Evolutionary conservation across 2,888 invertebrate species (phyloP), one percentile per base, ranked within the genome.

Genomic region (Folsomia candida): DNA sequence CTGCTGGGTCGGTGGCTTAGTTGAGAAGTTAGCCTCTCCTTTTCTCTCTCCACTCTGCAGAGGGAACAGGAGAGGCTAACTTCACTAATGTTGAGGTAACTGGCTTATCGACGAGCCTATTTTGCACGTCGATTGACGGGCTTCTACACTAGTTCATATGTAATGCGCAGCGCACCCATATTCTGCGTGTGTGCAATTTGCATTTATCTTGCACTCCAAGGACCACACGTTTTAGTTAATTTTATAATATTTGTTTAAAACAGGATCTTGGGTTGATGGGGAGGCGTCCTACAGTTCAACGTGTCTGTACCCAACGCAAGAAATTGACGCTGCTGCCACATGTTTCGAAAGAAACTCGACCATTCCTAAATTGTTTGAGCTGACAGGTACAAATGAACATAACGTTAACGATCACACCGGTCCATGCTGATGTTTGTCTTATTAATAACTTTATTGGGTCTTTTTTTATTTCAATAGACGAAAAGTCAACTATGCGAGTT

Each of bases 211-310:
- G 20, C 58, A 20, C 22, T 60, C 26, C 24, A 25, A 2, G 25
- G n/a, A 20, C 3, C 22, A 54, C 18, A 54, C 51, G 54, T 51
- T 54, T 11, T 65, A 24, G 51, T 29, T 2, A 11, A n/a, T 63
- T 22, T 62, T 67, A 57, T 51, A 54, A 51, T 51, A 57, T 57
- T 58, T 71, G 20, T 37, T 27, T 47, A 29, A 65, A 66, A 37
- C 60, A 78, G 79, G 72, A 61, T 67, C 61, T 14, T 79, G 77
- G 77, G 76, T 73, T 69, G 76, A 76, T 67, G 79, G 78, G n/a
- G 65, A 70, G 25, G 69, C 67, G 27, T 67, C 71, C 51, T 75
- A 75, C 66, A 60, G 75, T 4, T 75, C 75, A 0, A 68, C 65
- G 37, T 51, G 47, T 37, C 22, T 27, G 1, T 51, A 57, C 37